Percentiles rank a stretch among this genome's conserved stretches.
phyloP scores from a whole-genome alignment of 2,113 vertebrate genomes.

The Paralichthys olivaceus region DNA sequence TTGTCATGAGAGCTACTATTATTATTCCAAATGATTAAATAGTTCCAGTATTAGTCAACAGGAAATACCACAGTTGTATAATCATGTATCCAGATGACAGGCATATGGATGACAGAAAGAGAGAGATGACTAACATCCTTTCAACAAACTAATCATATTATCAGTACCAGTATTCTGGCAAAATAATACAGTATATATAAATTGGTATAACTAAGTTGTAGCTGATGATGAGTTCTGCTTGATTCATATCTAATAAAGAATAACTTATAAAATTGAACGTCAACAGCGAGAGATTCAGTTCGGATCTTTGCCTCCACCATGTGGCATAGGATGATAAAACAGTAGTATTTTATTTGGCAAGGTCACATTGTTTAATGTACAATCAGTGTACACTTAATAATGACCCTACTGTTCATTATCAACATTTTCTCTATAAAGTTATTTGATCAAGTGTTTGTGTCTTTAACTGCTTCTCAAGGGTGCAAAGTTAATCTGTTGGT shows the following conservation, averaged over 20 bases:
- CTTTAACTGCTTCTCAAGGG: not conserved
- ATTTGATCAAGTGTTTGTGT: not conserved
- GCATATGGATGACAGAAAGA: slow-evolving; percentile 18
- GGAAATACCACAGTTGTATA: slow-evolving; percentile 52
- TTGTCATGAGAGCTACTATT: not conserved
- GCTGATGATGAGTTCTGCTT: not conserved
- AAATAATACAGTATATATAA: not conserved
- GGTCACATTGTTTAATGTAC: not conserved
- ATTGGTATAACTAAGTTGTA: not conserved
- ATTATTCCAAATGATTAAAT: slow-evolving; percentile 22
- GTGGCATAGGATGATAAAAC: slow-evolving; percentile 49
- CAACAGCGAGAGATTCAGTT: slow-evolving; percentile 2
- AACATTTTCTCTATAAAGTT: not conserved
- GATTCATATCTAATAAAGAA: not conserved
- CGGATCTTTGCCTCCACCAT: slow-evolving; percentile 62
- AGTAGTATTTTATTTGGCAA: not conserved
- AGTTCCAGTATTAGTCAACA: slow-evolving; percentile 37
- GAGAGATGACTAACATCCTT: slow-evolving; percentile 4
- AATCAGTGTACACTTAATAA: not conserved
- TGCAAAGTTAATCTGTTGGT: not conserved
- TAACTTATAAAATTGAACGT: slow-evolving; percentile 2
- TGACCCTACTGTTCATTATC: not conserved
- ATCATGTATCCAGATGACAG: slow-evolving; percentile 39
- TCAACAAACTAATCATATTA: slow-evolving; percentile 11
- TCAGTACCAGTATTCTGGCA: not conserved